phyloP scores from a whole-genome alignment of 92 coral and sea anemone genomes.

The Heteractis magnifica region DNA sequence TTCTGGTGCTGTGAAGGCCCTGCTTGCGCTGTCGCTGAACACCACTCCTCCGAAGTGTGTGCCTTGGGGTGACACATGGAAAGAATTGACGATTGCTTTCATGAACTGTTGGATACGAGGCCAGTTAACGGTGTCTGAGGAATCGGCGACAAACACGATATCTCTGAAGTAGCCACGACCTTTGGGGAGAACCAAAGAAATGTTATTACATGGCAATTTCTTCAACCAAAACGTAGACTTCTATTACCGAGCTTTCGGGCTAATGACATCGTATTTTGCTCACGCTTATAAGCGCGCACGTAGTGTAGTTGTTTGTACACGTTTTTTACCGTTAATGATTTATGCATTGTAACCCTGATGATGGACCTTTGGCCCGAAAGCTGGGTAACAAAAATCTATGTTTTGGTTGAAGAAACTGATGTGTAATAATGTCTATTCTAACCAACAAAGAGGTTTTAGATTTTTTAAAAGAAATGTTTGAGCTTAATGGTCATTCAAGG shows the following conservation, averaged over 20 bases:
- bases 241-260: too few relatives aligned
- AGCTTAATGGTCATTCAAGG: background rate
- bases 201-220: background rate
- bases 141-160: slow-evolving; percentile 33
- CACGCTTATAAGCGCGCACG: too few relatives aligned
- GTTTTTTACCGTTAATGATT: too few relatives aligned
- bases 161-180: slow-evolving; percentile 36
- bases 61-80: slow-evolving; percentile 42
- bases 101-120: slow-evolving; percentile 26
- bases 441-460: too few relatives aligned
- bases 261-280: too few relatives aligned
- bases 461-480: background rate
- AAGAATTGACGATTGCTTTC: slow-evolving; percentile 33
- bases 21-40: slow-evolving; percentile 24
- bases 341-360: too few relatives aligned
- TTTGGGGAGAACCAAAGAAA: background rate
- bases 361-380: too few relatives aligned
- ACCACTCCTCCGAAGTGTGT: slow-evolving; percentile 32
- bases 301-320: too few relatives aligned
- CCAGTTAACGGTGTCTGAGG: slow-evolving; percentile 37
- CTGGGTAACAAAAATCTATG: too few relatives aligned
- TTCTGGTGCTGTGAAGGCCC: slow-evolving; percentile 26
- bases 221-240: too few relatives aligned
- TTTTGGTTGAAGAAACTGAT: too few relatives aligned
- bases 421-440: too few relatives aligned